phyloP scores from a whole-genome alignment of 2,797 vertebrate species.

The Lophotriccus pileatus region DNA sequence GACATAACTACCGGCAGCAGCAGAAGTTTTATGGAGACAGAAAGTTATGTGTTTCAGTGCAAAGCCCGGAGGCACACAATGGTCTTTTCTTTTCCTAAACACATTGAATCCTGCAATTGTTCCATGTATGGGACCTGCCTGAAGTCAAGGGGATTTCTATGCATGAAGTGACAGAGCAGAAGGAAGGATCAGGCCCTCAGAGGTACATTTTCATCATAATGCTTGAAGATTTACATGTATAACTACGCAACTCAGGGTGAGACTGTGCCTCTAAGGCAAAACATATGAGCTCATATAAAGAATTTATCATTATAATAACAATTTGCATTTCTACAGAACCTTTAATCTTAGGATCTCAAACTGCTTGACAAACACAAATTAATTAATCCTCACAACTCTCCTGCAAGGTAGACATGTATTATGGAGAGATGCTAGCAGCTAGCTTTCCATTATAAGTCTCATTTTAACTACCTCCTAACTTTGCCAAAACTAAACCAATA shows the following conservation, averaged over 20 bases:
- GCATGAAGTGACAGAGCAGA: not conserved
- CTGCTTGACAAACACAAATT: slow-evolving; percentile 66
- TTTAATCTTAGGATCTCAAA: slow-evolving; percentile 64
- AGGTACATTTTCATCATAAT: slow-evolving; percentile 57
- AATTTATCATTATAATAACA: slow-evolving; percentile 62
- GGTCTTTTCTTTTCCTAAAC: not conserved
- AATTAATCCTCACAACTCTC: slow-evolving; percentile 61
- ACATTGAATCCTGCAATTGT: not conserved
- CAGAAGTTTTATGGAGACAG: not conserved
- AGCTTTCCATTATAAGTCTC: slow-evolving; percentile 61
- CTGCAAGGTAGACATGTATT: slow-evolving; percentile 53
- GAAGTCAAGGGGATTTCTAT: not conserved
- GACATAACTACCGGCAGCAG: not conserved
- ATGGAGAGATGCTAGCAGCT: slow-evolving; percentile 52
- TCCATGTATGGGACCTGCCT: not conserved
- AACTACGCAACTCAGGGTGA: slow-evolving; percentile 59
- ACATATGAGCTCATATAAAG: slow-evolving; percentile 62
- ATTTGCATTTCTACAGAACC: slow-evolving; percentile 66
- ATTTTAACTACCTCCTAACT: slow-evolving; percentile 35
- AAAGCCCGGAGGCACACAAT: not conserved
- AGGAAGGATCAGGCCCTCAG: slow-evolving; percentile 33
- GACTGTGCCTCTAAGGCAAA: slow-evolving; percentile 66
- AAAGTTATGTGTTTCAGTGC: not conserved
- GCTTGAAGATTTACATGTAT: slow-evolving; percentile 57
- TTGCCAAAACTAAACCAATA: slow-evolving; percentile 62